Evolutionary conservation across 2,113 vertebrate species (phyloP).

Genomic region (Nesospiza acunhae): DNA sequence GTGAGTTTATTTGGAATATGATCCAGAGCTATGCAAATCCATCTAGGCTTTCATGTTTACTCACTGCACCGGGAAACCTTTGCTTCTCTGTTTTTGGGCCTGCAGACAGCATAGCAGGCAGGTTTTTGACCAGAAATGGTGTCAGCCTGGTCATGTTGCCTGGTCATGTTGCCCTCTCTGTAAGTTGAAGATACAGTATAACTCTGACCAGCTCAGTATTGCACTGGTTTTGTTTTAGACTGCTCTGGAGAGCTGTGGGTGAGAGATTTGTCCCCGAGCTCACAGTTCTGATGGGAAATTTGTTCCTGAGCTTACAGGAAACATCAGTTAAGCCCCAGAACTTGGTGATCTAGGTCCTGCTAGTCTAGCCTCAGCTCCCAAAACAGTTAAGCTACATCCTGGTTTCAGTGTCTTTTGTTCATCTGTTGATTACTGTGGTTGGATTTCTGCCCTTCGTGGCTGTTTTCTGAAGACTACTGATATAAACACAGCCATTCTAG

Average conservation of each 20-base stretch:
- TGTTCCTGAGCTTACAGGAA: background rate
- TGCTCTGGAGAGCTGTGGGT: background rate
- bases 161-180: background rate
- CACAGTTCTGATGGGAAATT: background rate
- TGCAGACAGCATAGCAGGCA: background rate
- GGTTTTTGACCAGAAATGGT: background rate
- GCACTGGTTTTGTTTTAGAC: background rate
- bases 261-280: background rate
- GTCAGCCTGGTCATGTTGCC: background rate
- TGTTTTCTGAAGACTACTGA: background rate
- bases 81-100: background rate
- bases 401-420: background rate
- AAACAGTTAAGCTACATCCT: background rate
- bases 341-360: background rate
- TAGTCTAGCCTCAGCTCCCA: background rate
- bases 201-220: background rate
- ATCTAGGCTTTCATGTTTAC: background rate
- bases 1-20: background rate
- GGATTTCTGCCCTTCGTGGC: background rate
- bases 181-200: background rate
- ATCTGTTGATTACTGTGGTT: background rate
- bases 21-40: background rate
- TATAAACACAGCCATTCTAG: background rate
- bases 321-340: background rate
- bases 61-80: background rate